Evolutionary conservation across 2,797 vertebrate species (phyloP).

Genomic region (Moxostoma hubbsi): DNA sequence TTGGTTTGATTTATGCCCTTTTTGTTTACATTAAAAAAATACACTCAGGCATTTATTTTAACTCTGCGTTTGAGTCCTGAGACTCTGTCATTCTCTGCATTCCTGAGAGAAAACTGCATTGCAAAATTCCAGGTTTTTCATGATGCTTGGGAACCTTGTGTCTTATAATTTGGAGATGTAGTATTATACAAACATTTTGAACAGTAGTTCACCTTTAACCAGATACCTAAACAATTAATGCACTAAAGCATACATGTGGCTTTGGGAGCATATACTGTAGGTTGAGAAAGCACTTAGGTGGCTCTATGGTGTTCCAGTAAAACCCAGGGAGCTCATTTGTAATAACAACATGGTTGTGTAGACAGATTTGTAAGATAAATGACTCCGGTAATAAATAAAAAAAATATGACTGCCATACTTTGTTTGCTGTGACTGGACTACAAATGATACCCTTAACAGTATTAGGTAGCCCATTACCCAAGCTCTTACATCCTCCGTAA

Average conservation of each 20-base stretch:
- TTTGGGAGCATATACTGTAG: neutral
- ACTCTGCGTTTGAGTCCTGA: too few species aligned
- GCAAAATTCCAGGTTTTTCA: too few species aligned
- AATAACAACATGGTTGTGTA: slow-evolving; percentile 28
- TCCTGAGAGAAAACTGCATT: too few species aligned
- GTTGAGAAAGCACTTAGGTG: slow-evolving; percentile 21
- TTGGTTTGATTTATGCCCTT: too few species aligned
- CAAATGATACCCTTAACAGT: slow-evolving; percentile 11
- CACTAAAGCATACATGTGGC: neutral
- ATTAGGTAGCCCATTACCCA: neutral
- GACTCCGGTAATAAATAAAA: neutral
- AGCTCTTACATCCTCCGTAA: neutral
- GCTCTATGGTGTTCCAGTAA: neutral
- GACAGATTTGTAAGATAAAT: slow-evolving; percentile 29
- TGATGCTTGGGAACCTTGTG: too few species aligned
- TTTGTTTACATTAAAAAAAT: too few species aligned
- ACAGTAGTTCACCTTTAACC: neutral
- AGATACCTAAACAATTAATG: neutral
- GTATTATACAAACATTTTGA: too few species aligned
- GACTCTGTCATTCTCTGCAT: too few species aligned
- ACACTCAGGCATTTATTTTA: too few species aligned
- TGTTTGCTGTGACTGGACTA: slow-evolving; percentile 18
- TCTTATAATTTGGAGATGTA: too few species aligned
- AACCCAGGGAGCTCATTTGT: slow-evolving; percentile 13
- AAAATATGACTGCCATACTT: neutral